These are phyloP conservation scores for Phyllotreta striolata DNA, from an alignment of 2,888 invertebrate species.

Conservation along the genomic window DNA sequence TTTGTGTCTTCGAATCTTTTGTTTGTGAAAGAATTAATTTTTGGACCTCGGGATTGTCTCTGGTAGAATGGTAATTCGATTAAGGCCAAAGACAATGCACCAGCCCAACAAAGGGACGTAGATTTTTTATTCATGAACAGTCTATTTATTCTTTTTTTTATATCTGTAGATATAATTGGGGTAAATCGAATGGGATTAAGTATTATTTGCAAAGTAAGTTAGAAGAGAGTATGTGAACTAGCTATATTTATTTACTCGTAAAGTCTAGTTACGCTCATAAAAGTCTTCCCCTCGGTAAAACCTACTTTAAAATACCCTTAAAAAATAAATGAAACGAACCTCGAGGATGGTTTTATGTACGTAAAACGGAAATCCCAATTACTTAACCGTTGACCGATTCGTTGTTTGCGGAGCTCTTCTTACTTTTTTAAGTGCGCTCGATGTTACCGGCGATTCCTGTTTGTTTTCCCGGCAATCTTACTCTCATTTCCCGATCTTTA, in stretches of 20 bases:
- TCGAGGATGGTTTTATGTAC: constrained; percentile 9
- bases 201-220: no score
- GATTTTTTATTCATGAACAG: constrained; percentile 14
- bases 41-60: constrained; percentile 22
- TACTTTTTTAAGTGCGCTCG: constrained; percentile 46
- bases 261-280: background rate
- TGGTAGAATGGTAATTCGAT: constrained; percentile 24
- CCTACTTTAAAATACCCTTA: background rate
- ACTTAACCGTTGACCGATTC: constrained; percentile 59
- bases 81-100: constrained; percentile 17
- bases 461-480: constrained; percentile 54
- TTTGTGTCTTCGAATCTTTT: constrained; percentile 23
- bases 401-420: constrained; percentile 57
- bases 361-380: constrained; percentile 53
- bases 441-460: constrained; percentile 43
- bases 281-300: background rate
- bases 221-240: no score
- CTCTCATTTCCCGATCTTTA: constrained; percentile 53
- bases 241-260: no score
- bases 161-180: no score
- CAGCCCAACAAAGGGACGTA: constrained; percentile 4
- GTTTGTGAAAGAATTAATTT: constrained; percentile 36
- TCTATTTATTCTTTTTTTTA: no score
- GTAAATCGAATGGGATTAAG: no score
- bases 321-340: constrained; percentile 4